A percentile compares a stretch with the other conserved stretches of the same genome.
Conservation (phyloP, 2,797 vertebrate species). For the Takifugu ocellatus region DNA sequence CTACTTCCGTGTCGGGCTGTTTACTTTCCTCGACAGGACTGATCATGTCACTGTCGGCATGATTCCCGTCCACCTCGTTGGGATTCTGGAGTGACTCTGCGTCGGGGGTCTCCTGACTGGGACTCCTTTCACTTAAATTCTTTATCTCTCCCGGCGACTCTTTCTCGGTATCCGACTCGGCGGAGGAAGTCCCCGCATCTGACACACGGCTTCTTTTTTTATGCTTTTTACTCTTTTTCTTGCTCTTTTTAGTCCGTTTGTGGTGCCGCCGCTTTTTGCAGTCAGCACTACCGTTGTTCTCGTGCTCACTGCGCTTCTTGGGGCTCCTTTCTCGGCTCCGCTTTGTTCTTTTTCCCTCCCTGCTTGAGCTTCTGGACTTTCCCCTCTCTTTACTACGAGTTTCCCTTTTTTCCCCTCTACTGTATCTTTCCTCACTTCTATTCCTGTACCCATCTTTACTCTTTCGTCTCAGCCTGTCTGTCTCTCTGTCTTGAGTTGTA, state of each 20-base stretch:
- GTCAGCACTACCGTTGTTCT: conserved; percentile 12
- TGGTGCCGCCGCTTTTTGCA: conserved; percentile 36
- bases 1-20: conserved; percentile 1
- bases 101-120: conserved; percentile 2
- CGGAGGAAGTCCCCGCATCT: conserved; percentile 53
- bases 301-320: conserved; percentile 24
- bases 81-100: conserved; percentile 9
- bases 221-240: conserved; percentile 78
- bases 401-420: conserved; percentile 23
- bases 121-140: neutral
- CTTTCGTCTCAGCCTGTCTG: conserved; percentile 5
- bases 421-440: conserved; percentile 28
- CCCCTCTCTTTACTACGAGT: conserved; percentile 20
- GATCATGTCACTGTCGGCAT: neutral
- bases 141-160: conserved; percentile 26
- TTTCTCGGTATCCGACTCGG: conserved; percentile 57
- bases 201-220: conserved; percentile 60
- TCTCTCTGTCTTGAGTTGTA: conserved; percentile 34
- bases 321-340: conserved; percentile 48
- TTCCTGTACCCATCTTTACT: conserved; percentile 18
- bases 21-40: conserved; percentile 16
- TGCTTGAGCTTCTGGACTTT: conserved; percentile 47
- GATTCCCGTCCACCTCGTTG: neutral
- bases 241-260: conserved; percentile 77
- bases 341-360: conserved; percentile 30